These are phyloP conservation scores for Boleophthalmus pectinirostris DNA, from an alignment of 2,113 vertebrate genomes.

Conservation along the genomic window DNA sequence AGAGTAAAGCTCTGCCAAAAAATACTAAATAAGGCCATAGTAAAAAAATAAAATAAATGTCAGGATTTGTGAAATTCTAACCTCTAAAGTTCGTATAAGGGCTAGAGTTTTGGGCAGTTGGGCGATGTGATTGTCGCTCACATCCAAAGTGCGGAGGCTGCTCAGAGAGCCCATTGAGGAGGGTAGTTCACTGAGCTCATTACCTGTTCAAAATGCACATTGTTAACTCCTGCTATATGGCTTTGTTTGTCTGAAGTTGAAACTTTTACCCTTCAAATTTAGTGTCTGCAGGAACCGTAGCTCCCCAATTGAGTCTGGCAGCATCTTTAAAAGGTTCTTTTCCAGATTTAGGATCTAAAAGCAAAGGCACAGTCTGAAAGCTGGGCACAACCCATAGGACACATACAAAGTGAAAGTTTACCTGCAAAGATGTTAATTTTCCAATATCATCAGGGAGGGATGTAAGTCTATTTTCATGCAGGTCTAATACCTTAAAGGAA, in stretches of 20 bases:
- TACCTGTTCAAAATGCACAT: constrained; percentile 72
- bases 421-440: constrained; percentile 78
- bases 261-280: constrained; percentile 84
- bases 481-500: constrained; percentile 86
- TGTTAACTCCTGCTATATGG: not conserved
- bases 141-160: constrained; percentile 83
- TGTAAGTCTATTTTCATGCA: constrained; percentile 88
- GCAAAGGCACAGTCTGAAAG: not conserved
- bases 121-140: constrained; percentile 83
- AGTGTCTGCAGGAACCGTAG: constrained; percentile 88
- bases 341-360: constrained; percentile 90
- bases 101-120: constrained; percentile 82
- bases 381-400: too few relatives aligned
- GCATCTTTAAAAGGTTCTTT: constrained; percentile 83
- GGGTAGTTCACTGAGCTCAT: constrained; percentile 83
- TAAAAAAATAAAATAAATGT: not conserved
- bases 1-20: constrained; percentile 82
- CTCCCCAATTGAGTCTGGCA: constrained; percentile 84
- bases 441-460: constrained; percentile 87
- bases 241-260: not conserved
- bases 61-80: constrained; percentile 42
- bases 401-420: constrained; percentile 13
- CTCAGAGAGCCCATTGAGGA: constrained; percentile 72
- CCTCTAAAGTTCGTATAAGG: constrained; percentile 84
- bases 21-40: not conserved